Base-by-base conservation (phyloP, 2,888 invertebrate genomes). In the Melolontha melolontha region DNA sequence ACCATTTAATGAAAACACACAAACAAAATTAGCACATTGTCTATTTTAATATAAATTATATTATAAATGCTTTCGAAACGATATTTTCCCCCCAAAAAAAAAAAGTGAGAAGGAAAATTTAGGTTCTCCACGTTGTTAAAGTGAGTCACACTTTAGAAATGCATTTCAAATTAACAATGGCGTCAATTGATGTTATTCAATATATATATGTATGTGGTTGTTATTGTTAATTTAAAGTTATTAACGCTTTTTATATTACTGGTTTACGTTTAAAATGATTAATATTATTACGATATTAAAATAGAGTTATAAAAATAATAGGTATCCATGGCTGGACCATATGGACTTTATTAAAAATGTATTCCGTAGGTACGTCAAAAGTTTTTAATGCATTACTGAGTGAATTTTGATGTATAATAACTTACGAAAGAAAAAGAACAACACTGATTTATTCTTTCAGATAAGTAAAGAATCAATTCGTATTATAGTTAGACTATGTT, bases 401-500 rank as follows among this genome's bases (percentile, higher is more conserved):
- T 49, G 42, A 39, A 16, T 52, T 41, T 27, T 22, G 17, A 41
- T 22, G 50, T 22, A 41, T 64, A 50, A 22, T 22, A 16, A 12
- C 29, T 34, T 16, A 39, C 27, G 22, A 22, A 22, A 54, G 22
- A 64, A 64, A 64, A 7, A 49, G 40, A 39, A 22, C 22, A 34
- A 39, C 16, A 34, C 50, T 40, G 34, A 39, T 51, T 57, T 57
- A 42, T 57, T 42, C 7, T 40, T 27, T 34, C 55, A 40, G 14
- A 8, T 16, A 40, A 40, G 14, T 16, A 52, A 14, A n/a, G 16
- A 42, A 51, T 27, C 17, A 27, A 16, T 27, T 6, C 12, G 22
- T 12, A 40, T 7, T 64, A 76, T 75, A 69, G 65, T 67, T 71
- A 75, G 73, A 75, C 77, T 78, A 76, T 78, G 79, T 78, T 75